Evolutionary conservation across 2,797 vertebrate species (phyloP).

Genomic region (Iguana delicatissima): DNA sequence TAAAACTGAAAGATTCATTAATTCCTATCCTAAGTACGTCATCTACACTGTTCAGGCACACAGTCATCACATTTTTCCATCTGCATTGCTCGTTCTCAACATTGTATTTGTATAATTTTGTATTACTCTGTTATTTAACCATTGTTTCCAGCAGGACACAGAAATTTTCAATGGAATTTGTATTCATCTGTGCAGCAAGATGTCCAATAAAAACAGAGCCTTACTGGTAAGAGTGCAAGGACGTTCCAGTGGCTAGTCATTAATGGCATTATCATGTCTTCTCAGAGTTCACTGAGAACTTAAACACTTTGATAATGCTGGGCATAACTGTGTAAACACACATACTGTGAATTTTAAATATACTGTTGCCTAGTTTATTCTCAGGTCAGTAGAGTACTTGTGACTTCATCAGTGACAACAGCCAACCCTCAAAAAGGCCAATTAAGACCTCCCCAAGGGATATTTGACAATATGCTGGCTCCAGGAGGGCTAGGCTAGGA

Average conservation of each 20-base stretch:
- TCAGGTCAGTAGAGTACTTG: conserved; percentile 16
- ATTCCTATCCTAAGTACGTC: neutral
- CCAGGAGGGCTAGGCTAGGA: conserved; percentile 12
- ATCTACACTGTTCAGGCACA: neutral
- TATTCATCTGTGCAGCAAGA: neutral
- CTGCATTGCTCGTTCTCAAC: too few species aligned
- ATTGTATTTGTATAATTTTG: neutral
- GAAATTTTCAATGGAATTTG: neutral
- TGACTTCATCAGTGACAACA: conserved; percentile 48
- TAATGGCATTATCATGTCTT: neutral
- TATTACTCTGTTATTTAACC: neutral
- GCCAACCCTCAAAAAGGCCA: conserved; percentile 25
- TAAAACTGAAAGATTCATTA: neutral
- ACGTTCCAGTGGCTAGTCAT: neutral
- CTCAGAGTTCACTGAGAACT: neutral
- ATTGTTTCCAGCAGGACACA: neutral
- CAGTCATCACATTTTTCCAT: neutral
- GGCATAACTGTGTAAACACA: neutral
- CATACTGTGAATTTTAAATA: neutral
- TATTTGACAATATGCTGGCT: conserved; percentile 14
- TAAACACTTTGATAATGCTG: neutral
- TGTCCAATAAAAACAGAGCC: neutral
- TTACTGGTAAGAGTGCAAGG: neutral
- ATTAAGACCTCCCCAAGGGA: conserved; percentile 5
- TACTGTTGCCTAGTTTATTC: conserved; percentile 16